Base-by-base conservation (phyloP, 2,113 vertebrate genomes). In the Callocephalon fimbriatum region DNA sequence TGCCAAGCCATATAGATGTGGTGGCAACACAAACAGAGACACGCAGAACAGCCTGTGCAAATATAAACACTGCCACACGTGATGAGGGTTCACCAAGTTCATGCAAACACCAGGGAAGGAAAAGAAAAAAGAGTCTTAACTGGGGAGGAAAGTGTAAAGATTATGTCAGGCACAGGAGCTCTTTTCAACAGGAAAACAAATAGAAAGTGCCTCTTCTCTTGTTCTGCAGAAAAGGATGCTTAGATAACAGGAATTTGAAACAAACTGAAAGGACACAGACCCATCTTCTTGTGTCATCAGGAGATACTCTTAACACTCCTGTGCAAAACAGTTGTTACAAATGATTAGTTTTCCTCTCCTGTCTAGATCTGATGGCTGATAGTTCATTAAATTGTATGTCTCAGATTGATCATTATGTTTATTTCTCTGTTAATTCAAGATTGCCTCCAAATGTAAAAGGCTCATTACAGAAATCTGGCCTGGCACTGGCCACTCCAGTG, bases 11-110 rank as follows among this genome's bases (percentile, higher is more conserved):
- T 88, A 93, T 97, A 97, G 97, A 98, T 97, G 95, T 91, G 96
- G 93, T 98, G 98, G 98, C 97, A 97, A 93, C 86, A 88, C 97
- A 98, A 98, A 98, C 97, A 98, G 92, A 98, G 95, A 97, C 96
- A 97, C 89, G 44, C 95, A 73, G 68, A 97, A 97, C 94, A 68
- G 96, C 94, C 97, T 97, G 96, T 97, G 95, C 97, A 98, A 98
- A 98, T 95, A 98, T 98, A 98, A 98, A 98, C 97, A 98, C 38
- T 91, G 89, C 93, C 93, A 97, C 97, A 97, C 63, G 92, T 97
- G 97, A 98, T 35, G 61, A 95, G 91, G 87, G 97, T 98, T 98
- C 98, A 97, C 70, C 62, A 95, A 98, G 98, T 98, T 98, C 97
- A 98, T 85, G 91, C 98, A 98, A 98, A 98, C 97, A 98, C 86